These are phyloP conservation scores for Lepidonotus clava DNA, from an alignment of 2,888 invertebrate genomes.

Conservation along the genomic window DNA sequence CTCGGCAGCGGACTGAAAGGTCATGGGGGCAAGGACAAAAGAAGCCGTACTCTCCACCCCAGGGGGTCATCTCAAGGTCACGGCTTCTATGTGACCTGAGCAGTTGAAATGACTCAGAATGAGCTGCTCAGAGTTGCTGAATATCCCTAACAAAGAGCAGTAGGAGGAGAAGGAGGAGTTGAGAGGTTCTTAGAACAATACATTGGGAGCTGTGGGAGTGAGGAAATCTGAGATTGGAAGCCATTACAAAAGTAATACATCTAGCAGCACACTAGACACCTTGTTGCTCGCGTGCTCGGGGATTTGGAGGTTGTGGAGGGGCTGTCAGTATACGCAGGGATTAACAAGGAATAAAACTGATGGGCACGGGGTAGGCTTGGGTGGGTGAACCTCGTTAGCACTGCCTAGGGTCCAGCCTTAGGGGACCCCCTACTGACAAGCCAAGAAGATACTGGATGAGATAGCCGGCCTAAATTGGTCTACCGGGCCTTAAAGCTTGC, in stretches of 20 bases:
- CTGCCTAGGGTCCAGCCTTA: background rate
- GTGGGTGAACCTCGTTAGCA: background rate
- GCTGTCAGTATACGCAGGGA: too few relatives aligned
- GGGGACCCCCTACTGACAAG: background rate
- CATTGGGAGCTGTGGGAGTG: too few relatives aligned
- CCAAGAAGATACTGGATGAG: background rate
- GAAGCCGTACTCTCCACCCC: background rate
- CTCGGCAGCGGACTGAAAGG: background rate
- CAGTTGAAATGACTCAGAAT: background rate
- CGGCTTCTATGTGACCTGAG: background rate
- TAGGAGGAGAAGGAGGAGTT: too few relatives aligned
- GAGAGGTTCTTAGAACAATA: too few relatives aligned
- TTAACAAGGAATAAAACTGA: conserved; percentile 15
- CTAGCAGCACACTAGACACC: background rate
- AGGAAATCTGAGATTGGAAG: too few relatives aligned
- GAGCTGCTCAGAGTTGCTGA: too few relatives aligned
- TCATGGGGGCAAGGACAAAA: background rate
- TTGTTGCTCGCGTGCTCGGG: background rate
- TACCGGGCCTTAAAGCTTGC: too few relatives aligned
- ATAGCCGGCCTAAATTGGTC: too few relatives aligned
- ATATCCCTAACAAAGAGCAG: too few relatives aligned
- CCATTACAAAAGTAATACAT: background rate
- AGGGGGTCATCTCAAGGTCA: conserved; percentile 31
- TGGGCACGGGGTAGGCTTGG: background rate
- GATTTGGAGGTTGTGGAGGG: background rate